A percentile compares a stretch with the other conserved stretches of the same genome.
Conservation (phyloP, 2,888 invertebrate species). For the Lysandra bellargus region DNA sequence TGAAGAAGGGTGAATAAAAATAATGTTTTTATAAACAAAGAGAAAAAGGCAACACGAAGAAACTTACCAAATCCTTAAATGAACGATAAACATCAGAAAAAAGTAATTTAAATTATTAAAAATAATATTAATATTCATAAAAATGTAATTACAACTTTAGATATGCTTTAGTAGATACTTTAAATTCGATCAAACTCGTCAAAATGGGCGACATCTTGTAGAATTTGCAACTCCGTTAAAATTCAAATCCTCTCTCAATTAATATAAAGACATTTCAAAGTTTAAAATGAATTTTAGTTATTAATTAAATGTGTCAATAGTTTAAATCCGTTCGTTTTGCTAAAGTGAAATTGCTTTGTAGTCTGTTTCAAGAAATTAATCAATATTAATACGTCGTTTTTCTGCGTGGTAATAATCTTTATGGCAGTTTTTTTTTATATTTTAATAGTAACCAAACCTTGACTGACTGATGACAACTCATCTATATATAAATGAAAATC, state of each 20-base stretch:
- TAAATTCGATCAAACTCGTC: neutral
- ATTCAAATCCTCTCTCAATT: slow-evolving; percentile 9
- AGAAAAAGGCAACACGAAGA: no score
- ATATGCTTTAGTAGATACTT: neutral
- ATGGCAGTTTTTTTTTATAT: no score
- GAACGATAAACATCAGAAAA: no score
- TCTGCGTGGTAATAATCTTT: no score
- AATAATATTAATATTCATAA: neutral
- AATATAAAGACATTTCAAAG: neutral
- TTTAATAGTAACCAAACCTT: no score
- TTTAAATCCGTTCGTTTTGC: neutral
- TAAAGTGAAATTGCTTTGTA: neutral
- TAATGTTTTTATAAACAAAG: no score
- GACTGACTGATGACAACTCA: no score
- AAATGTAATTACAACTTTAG: neutral
- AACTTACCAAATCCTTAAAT: no score
- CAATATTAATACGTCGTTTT: no score
- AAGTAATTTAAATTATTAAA: neutral
- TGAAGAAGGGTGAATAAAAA: no score
- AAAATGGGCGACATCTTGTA: neutral
- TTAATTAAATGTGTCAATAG: neutral
- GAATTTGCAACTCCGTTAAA: slow-evolving; percentile 8
- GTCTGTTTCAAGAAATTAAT: neutral
- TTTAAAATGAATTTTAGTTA: neutral
- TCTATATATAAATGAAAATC: no score